These are phyloP conservation scores for Patiria miniata DNA, from an alignment of 35 echinoderm and acorn worm genomes.

Conservation along the genomic window DNA sequence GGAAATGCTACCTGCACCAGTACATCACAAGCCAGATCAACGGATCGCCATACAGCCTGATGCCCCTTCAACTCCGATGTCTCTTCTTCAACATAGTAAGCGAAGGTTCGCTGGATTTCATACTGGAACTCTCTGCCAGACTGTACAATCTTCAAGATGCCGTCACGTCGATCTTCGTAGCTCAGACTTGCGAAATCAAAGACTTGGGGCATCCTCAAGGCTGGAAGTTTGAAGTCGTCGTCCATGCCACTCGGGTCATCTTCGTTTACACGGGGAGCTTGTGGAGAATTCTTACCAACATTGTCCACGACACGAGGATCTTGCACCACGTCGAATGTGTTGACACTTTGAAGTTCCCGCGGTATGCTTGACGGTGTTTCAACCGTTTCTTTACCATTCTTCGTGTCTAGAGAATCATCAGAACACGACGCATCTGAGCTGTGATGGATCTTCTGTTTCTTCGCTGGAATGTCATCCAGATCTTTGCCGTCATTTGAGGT, in stretches of 20 bases:
- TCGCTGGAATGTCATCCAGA: neutral
- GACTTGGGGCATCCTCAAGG: neutral
- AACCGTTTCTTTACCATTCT: neutral
- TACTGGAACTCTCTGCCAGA: neutral
- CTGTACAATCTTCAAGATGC: neutral
- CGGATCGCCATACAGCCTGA: slow-evolving; percentile 2
- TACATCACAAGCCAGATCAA: slow-evolving; percentile 1
- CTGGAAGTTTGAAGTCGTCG: neutral
- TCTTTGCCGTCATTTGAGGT: neutral
- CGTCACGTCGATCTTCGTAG: neutral
- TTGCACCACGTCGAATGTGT: neutral
- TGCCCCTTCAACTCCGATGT: neutral
- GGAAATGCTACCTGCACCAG: neutral
- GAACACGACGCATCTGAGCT: neutral
- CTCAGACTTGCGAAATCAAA: neutral
- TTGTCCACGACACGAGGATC: too few relatives aligned
- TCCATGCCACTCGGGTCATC: neutral
- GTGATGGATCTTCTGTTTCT: neutral
- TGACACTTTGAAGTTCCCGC: neutral
- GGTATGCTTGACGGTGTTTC: neutral
- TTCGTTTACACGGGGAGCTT: neutral
- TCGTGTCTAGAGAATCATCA: neutral
- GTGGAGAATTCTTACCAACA: too few relatives aligned
- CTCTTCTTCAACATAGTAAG: neutral
- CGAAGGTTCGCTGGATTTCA: neutral